Conservation (phyloP, 2,797 vertebrate species). For the Macropus fuliginosus region DNA sequence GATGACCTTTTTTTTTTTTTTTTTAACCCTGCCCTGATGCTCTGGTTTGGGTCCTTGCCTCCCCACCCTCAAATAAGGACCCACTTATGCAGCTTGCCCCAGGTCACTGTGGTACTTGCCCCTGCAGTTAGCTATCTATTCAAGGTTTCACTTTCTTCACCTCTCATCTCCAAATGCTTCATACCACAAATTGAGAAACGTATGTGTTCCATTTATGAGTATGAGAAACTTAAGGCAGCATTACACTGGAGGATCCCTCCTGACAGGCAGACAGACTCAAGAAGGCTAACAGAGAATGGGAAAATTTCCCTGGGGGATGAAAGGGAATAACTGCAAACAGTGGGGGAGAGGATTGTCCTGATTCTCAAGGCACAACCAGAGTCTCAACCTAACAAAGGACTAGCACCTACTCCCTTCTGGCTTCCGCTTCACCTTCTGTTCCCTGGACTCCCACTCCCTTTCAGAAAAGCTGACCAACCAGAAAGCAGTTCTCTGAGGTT, state of each 20-base stretch:
- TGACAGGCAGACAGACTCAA: background rate
- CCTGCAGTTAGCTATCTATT: background rate
- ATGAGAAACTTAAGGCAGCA: background rate
- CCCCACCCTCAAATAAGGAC: background rate
- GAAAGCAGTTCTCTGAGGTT: conserved; percentile 51
- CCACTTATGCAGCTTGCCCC: background rate
- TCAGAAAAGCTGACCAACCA: conserved; percentile 26
- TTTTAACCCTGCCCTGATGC: background rate
- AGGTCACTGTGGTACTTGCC: background rate
- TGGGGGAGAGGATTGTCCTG: background rate
- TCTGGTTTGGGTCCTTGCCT: background rate
- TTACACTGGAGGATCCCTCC: background rate
- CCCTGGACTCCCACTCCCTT: background rate
- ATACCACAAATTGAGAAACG: background rate
- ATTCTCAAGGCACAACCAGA: background rate
- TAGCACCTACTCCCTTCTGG: background rate
- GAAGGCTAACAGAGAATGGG: conserved; percentile 8
- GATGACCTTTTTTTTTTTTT: too few species aligned
- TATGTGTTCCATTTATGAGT: background rate
- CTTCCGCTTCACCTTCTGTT: background rate
- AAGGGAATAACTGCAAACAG: background rate
- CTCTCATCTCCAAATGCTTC: background rate
- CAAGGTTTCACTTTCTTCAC: background rate
- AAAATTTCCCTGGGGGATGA: background rate
- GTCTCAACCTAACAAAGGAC: background rate